Percentiles rank a stretch among this genome's conserved stretches.
Evolutionary conservation across 2,797 vertebrate genomes (phyloP).

Genomic region (Macrochelys suwanniensis): DNA sequence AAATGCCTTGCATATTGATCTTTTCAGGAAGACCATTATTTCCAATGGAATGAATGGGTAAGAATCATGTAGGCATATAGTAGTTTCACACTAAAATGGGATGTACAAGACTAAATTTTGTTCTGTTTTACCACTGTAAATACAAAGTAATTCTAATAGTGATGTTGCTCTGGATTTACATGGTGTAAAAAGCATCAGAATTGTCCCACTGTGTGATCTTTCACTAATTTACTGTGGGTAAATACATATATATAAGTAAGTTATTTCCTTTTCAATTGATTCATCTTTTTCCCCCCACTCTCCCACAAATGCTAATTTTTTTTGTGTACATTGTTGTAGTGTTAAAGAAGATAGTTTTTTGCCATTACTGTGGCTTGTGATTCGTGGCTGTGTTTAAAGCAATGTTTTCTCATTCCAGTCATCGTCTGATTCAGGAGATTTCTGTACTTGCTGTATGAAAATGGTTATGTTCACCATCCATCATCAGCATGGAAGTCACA

Average conservation of each 20-base stretch:
- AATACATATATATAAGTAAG: neutral
- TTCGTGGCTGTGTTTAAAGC: constrained; percentile 50
- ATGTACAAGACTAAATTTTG: neutral
- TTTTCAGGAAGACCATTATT: neutral
- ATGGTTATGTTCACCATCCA: constrained; percentile 10
- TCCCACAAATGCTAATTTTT: constrained; percentile 24
- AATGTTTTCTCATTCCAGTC: constrained; percentile 40
- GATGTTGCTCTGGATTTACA: neutral
- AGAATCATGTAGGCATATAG: neutral
- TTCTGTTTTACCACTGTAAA: neutral
- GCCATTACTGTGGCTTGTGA: constrained; percentile 37
- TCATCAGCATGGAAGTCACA: neutral
- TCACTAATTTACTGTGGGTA: neutral
- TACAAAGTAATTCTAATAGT: neutral
- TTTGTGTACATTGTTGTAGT: constrained; percentile 5
- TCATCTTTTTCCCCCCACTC: neutral
- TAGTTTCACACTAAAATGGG: neutral
- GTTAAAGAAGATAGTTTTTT: constrained; percentile 19
- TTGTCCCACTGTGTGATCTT: neutral
- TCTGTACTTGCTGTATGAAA: neutral
- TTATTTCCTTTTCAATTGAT: constrained; percentile 3
- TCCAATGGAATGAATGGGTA: neutral
- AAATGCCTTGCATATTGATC: rapidly evolving
- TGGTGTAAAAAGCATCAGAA: neutral
- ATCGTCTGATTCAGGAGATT: constrained; percentile 15